Evolutionary conservation across 2,113 vertebrate genomes (phyloP).

Genomic region (Zosterops lateralis): DNA sequence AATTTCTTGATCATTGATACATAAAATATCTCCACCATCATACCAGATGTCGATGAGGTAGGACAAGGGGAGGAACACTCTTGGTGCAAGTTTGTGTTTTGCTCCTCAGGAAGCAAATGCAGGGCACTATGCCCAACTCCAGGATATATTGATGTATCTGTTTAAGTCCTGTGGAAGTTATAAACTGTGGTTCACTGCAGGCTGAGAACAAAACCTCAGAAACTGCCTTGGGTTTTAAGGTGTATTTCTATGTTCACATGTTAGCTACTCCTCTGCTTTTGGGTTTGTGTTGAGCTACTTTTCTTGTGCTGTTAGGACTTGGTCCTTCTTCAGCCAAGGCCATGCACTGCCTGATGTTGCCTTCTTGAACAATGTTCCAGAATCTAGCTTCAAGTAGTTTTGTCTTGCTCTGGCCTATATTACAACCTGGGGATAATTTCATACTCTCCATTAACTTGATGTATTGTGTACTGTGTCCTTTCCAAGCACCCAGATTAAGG

Average conservation of each 20-base stretch:
- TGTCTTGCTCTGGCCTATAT: background rate
- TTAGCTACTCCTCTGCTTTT: background rate
- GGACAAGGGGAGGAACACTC: fast-evolving
- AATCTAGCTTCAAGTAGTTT: background rate
- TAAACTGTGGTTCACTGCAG: background rate
- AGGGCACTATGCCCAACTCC: background rate
- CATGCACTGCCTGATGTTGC: background rate
- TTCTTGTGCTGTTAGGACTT: background rate
- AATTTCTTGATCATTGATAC: background rate
- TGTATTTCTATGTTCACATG: background rate
- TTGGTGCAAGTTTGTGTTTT: background rate
- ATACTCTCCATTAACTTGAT: background rate
- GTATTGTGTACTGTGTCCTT: background rate
- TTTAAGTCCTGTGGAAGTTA: background rate
- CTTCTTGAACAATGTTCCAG: background rate
- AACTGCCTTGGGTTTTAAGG: background rate
- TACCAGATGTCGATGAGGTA: background rate
- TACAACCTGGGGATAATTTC: background rate
- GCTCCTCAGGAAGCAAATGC: background rate
- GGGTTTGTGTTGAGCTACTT: background rate
- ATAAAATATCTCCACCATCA: background rate
- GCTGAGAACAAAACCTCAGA: background rate
- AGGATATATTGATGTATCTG: background rate
- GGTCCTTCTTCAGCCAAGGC: background rate
- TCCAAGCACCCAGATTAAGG: background rate